These are phyloP conservation scores for Trochalopteron elliotii DNA, from an alignment of 2,113 vertebrate species.

Conservation along the genomic window DNA sequence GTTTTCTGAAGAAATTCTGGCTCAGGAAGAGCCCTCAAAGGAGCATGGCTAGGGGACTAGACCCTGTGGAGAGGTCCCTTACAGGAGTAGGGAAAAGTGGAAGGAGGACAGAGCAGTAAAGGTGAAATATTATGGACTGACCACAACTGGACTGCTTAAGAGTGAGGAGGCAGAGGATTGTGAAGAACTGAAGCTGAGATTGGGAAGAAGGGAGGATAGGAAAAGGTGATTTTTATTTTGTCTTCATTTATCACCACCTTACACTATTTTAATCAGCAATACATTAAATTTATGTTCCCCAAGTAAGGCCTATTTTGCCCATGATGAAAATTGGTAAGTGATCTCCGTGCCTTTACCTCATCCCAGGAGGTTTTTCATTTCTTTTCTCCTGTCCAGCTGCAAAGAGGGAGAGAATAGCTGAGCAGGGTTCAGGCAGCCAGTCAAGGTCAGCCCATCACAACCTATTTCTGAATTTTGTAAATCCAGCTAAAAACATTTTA, in stretches of 20 bases:
- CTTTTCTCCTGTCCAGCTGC: neutral
- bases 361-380: neutral
- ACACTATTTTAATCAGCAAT: neutral
- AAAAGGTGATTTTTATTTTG: neutral
- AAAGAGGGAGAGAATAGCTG: neutral
- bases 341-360: neutral
- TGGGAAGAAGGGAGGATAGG: neutral
- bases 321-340: neutral
- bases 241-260: neutral
- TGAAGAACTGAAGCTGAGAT: neutral
- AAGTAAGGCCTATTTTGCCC: neutral
- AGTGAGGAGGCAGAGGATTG: neutral
- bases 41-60: neutral
- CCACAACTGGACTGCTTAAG: accelerated
- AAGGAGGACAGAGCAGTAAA: neutral
- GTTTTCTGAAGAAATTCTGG: neutral
- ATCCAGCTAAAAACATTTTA: neutral
- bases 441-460: neutral
- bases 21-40: accelerated
- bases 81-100: neutral
- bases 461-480: neutral
- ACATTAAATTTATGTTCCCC: neutral
- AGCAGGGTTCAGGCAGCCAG: neutral
- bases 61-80: neutral
- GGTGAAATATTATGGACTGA: neutral